Conservation (phyloP, 1,140 invertebrate species). For the Drosophila pandora region DNA sequence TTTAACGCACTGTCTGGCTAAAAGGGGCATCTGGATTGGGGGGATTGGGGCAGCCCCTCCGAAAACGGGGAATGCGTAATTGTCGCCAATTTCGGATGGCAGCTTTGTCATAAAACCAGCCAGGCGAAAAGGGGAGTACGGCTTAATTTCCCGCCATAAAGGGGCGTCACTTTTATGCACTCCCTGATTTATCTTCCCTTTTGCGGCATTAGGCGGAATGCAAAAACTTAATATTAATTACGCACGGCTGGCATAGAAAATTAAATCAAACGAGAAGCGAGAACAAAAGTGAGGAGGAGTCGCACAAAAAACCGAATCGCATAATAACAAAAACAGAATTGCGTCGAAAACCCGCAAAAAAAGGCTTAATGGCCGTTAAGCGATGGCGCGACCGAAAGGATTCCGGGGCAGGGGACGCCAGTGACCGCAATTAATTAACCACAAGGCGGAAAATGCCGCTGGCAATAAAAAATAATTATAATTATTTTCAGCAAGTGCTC, state of each 20-base stretch:
- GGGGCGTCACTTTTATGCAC: conserved; percentile 42
- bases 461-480: conserved; percentile 72
- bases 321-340: conserved; percentile 23
- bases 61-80: conserved; percentile 13
- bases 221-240: conserved; percentile 54
- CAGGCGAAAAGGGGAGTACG: conserved; percentile 13
- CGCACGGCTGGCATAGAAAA: conserved; percentile 57
- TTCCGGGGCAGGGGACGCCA: conserved; percentile 31
- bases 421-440: conserved; percentile 79
- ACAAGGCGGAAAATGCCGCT: conserved; percentile 53
- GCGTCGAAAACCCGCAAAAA: conserved; percentile 22
- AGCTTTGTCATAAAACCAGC: conserved; percentile 16
- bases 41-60: not conserved
- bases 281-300: conserved; percentile 3
- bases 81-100: conserved; percentile 29
- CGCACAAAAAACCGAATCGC: conserved; percentile 14
- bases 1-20: conserved; percentile 28
- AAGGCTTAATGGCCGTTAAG: conserved; percentile 70
- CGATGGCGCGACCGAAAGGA: conserved; percentile 57
- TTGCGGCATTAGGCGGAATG: conserved; percentile 16
- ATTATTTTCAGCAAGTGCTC: conserved; percentile 45
- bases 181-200: conserved; percentile 54
- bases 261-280: conserved; percentile 64
- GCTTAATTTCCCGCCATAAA: conserved; percentile 45
- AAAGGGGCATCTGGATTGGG: not conserved